Percentiles rank a stretch among this genome's conserved stretches.
phyloP scores from a whole-genome alignment of 2,113 vertebrate genomes.

The Pundamilia nyererei region DNA sequence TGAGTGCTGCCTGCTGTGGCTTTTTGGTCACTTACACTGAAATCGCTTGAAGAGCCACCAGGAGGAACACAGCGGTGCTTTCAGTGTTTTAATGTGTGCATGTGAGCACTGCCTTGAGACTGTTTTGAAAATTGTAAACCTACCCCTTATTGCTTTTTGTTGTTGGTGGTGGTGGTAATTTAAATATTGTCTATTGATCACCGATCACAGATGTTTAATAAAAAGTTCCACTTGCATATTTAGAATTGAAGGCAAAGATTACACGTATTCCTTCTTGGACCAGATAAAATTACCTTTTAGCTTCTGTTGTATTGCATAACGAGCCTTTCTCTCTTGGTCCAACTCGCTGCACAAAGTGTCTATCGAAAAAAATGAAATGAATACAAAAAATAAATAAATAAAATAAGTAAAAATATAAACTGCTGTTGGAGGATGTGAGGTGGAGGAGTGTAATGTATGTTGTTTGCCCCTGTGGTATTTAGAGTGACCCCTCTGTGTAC shows the following conservation, averaged over 20 bases:
- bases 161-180: accelerated
- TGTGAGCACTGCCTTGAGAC: not conserved
- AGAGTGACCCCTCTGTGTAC: constrained; percentile 63
- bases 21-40: not conserved
- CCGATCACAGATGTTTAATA: not conserved
- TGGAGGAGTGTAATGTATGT: constrained; percentile 25
- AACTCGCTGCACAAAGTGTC: constrained; percentile 91
- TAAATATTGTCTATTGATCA: not conserved
- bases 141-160: not conserved
- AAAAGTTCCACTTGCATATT: constrained; percentile 74
- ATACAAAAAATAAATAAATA: not conserved
- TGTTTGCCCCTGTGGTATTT: constrained; percentile 52
- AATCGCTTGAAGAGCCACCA: not conserved
- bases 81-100: not conserved
- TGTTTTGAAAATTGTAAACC: not conserved
- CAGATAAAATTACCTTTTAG: constrained; percentile 83
- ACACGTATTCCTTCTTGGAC: not conserved
- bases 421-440: not conserved
- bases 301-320: constrained; percentile 93
- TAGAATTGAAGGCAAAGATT: not conserved
- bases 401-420: not conserved
- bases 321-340: constrained; percentile 89
- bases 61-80: not conserved
- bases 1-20: not conserved
- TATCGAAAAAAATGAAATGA: constrained; percentile 55